A percentile compares a stretch with the other conserved stretches of the same genome.
Evolutionary conservation across 2,888 invertebrate genomes (phyloP).

Genomic region (Auanema freiburgensis): DNA sequence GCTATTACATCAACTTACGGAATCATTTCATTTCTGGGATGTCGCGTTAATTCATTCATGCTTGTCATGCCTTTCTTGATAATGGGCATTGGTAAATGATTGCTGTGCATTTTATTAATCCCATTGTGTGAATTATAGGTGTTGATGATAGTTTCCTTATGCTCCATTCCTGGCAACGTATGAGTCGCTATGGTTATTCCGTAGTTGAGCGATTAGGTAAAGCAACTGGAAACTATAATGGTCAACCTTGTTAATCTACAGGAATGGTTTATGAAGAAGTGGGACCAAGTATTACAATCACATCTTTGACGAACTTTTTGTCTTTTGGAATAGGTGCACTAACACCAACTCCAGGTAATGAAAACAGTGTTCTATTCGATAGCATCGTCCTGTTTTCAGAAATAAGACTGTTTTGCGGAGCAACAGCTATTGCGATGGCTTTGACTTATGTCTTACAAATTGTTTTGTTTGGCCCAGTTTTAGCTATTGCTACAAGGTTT

Average conservation of each 20-base stretch:
- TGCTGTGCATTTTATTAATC: neutral
- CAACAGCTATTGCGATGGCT: slow-evolving; percentile 59
- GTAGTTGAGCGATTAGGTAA: slow-evolving; percentile 38
- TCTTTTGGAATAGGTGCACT: slow-evolving; percentile 63
- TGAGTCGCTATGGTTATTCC: slow-evolving; percentile 39
- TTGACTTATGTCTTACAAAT: slow-evolving; percentile 57
- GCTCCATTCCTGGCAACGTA: slow-evolving; percentile 60
- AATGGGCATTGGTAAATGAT: slow-evolving; percentile 57
- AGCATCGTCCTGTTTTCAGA: slow-evolving; percentile 34
- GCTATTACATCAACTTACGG: slow-evolving; percentile 62
- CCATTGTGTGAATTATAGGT: slow-evolving; percentile 33
- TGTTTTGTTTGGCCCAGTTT: slow-evolving; percentile 58
- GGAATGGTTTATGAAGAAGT: slow-evolving; percentile 59
- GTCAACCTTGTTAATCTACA: neutral
- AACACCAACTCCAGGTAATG: slow-evolving; percentile 60
- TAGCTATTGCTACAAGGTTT: slow-evolving; percentile 52
- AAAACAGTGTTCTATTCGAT: neutral
- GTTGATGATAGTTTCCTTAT: slow-evolving; percentile 60
- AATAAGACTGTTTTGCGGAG: slow-evolving; percentile 62
- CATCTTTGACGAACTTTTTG: slow-evolving; percentile 62
- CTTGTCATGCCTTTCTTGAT: slow-evolving; percentile 62
- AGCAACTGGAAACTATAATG: neutral
- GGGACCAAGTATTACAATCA: slow-evolving; percentile 63
- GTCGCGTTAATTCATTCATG: slow-evolving; percentile 61
- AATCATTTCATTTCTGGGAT: slow-evolving; percentile 45